Evolutionary conservation across 1,140 invertebrate genomes (phyloP).

Genomic region (Goniozus legneri): DNA sequence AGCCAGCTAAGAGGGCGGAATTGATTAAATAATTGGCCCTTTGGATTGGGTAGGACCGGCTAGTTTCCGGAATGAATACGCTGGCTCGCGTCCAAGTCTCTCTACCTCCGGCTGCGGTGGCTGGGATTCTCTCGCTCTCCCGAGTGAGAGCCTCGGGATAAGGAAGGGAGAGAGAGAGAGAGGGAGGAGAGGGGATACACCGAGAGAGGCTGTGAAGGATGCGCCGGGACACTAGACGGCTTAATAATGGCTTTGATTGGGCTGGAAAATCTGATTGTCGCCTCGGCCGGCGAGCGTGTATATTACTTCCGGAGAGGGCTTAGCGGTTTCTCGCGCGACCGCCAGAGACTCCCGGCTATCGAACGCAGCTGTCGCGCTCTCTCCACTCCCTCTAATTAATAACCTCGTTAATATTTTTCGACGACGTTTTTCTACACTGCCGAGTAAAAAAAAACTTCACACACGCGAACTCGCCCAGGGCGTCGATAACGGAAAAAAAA

Average conservation of each 20-base stretch:
- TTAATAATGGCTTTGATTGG: slow-evolving; percentile 53
- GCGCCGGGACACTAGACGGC: slow-evolving; percentile 37
- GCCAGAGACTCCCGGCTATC: not conserved
- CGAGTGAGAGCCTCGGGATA: slow-evolving; percentile 14
- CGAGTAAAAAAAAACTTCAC: too few relatives aligned
- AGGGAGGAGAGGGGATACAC: slow-evolving; percentile 12
- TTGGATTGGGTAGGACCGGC: slow-evolving; percentile 52
- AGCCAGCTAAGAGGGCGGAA: slow-evolving; percentile 52
- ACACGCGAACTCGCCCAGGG: too few relatives aligned
- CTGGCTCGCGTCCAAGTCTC: slow-evolving; percentile 44
- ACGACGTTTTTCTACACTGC: too few relatives aligned
- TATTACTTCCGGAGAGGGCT: slow-evolving; percentile 28
- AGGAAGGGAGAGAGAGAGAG: slow-evolving; percentile 23
- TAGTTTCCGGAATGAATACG: slow-evolving; percentile 54
- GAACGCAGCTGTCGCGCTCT: not conserved
- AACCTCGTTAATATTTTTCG: too few relatives aligned
- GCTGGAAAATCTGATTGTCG: slow-evolving; percentile 44
- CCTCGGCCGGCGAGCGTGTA: too few relatives aligned
- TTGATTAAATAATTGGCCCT: slow-evolving; percentile 57
- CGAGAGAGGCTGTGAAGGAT: slow-evolving; percentile 10
- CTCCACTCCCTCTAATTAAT: not conserved
- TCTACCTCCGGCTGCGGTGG: too few relatives aligned
- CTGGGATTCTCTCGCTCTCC: slow-evolving; percentile 20
- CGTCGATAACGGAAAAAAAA: too few relatives aligned
- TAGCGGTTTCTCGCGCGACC: slow-evolving; percentile 12